A percentile compares a stretch with the other conserved stretches of the same genome.
Evolutionary conservation across 2,113 vertebrate species (phyloP).

Genomic region (Sclerurus mexicanus): DNA sequence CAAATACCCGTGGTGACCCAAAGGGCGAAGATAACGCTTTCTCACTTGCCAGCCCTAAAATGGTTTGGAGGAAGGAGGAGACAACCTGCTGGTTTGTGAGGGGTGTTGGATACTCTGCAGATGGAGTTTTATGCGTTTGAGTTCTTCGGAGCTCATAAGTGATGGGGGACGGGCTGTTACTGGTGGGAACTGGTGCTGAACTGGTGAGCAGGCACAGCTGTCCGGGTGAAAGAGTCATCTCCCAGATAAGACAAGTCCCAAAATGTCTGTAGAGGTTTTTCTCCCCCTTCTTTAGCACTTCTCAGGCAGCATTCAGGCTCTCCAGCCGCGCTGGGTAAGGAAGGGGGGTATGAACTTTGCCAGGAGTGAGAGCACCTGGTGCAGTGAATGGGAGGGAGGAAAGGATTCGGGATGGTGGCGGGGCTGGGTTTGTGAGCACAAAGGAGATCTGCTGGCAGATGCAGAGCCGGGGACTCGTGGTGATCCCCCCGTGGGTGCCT

Average conservation of each 20-base stretch:
- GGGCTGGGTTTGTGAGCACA: background rate
- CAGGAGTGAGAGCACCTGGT: background rate
- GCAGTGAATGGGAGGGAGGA: background rate
- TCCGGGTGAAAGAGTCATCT: background rate
- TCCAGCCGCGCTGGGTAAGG: background rate
- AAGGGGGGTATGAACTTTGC: background rate
- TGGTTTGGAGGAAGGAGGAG: background rate
- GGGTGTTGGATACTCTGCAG: background rate
- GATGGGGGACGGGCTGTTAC: background rate
- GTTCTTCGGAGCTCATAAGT: background rate
- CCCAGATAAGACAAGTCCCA: background rate
- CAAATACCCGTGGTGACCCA: background rate
- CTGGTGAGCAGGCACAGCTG: too few species aligned
- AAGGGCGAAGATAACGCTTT: background rate
- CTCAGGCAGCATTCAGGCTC: background rate
- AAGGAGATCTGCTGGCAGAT: background rate
- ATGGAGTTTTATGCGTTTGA: background rate
- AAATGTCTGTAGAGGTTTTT: background rate
- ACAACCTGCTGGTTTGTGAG: background rate
- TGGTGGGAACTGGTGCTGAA: background rate
- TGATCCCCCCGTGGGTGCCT: fast-evolving
- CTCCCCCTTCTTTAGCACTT: background rate
- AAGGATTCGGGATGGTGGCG: background rate
- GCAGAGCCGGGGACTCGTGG: background rate
- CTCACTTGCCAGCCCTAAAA: background rate